Conservation (phyloP, 2,888 invertebrate genomes). For the Papilio gigon region DNA sequence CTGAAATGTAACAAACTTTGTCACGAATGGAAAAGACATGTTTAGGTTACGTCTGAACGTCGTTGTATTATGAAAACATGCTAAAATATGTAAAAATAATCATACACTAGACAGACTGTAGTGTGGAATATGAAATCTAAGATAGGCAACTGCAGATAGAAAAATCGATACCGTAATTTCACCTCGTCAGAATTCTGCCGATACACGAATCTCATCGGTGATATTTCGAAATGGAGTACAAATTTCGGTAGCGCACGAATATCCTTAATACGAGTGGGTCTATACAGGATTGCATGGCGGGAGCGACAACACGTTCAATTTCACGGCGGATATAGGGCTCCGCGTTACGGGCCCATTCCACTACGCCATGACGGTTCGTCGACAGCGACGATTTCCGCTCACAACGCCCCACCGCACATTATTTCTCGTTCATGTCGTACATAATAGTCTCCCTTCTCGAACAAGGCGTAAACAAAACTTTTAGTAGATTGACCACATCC, state of each 20-base stretch:
- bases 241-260: slow-evolving; percentile 31
- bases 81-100: neutral
- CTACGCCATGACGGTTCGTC: slow-evolving; percentile 65
- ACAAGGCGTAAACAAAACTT: slow-evolving; percentile 1
- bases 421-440: slow-evolving; percentile 58
- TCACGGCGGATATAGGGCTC: slow-evolving; percentile 52
- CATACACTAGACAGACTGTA: neutral
- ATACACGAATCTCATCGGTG: slow-evolving; percentile 17
- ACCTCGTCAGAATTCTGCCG: slow-evolving; percentile 18
- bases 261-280: slow-evolving; percentile 44
- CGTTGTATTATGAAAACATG: neutral
- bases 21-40: neutral
- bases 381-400: slow-evolving; percentile 74
- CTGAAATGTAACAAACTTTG: neutral
- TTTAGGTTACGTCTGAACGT: neutral
- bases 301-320: slow-evolving; percentile 48
- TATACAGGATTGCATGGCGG: slow-evolving; percentile 47
- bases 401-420: slow-evolving; percentile 60
- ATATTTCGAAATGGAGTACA: slow-evolving; percentile 23
- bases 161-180: slow-evolving; percentile 7
- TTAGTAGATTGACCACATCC: neutral
- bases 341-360: slow-evolving; percentile 51
- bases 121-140: too few relatives aligned
- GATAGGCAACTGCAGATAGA: neutral
- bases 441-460: slow-evolving; percentile 37